These are phyloP conservation scores for Drosophila parabipectinata DNA, from an alignment of 1,140 invertebrate genomes.

Conservation along the genomic window DNA sequence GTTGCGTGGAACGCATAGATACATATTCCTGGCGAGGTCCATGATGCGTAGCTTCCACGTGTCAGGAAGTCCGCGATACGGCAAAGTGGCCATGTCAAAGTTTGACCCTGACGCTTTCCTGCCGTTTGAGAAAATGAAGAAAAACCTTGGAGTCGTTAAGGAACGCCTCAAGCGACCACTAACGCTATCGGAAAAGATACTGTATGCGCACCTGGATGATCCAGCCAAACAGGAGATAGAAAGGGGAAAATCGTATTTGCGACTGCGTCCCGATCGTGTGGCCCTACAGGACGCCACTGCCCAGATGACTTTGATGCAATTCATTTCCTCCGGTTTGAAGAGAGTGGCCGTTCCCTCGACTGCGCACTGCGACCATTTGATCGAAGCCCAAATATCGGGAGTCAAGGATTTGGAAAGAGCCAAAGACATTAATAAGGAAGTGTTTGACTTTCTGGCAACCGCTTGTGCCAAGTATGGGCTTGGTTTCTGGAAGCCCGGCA, in stretches of 20 bases:
- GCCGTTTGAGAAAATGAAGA: conserved; percentile 94
- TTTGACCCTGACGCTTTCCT: conserved; percentile 92
- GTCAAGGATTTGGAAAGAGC: conserved; percentile 95
- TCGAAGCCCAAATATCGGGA: conserved; percentile 97
- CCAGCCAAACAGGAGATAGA: conserved; percentile 92
- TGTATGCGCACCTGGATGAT: conserved; percentile 99
- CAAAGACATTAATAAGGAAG: conserved; percentile 97
- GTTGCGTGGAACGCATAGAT: conserved; percentile 14
- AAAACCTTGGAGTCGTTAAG: conserved; percentile 92
- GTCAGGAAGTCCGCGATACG: not conserved
- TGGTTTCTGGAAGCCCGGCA: conserved; percentile 99
- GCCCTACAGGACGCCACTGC: conserved; percentile 99
- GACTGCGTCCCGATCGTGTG: conserved; percentile 97
- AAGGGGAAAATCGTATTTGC: conserved; percentile 95
- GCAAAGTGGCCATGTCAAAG: conserved; percentile 94
- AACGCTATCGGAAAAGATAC: conserved; percentile 98
- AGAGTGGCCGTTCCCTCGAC: conserved; percentile 98
- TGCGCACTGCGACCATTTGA: conserved; percentile 99
- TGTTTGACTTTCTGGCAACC: conserved; percentile 97
- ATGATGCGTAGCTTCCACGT: conserved; percentile 18
- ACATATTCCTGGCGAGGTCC: conserved; percentile 16
- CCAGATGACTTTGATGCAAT: conserved; percentile 99
- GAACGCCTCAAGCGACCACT: conserved; percentile 95
- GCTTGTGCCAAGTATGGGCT: conserved; percentile 99
- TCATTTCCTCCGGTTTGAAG: conserved; percentile 98